These are phyloP conservation scores for Papilio protenor DNA, from an alignment of 2,888 invertebrate genomes.

Conservation along the genomic window DNA sequence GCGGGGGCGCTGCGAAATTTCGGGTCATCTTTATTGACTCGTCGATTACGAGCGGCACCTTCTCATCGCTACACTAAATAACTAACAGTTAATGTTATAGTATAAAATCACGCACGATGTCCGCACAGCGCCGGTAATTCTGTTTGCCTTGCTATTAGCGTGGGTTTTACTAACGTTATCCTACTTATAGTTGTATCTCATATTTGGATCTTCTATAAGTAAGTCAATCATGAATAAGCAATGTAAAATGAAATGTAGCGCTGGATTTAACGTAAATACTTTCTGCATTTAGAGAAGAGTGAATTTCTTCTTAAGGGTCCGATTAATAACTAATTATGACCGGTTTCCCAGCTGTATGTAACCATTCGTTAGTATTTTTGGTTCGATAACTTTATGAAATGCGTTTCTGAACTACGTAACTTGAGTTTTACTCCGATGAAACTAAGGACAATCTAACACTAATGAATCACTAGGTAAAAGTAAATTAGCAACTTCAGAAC, in stretches of 20 bases:
- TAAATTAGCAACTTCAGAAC: no score
- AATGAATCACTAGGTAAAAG: no score
- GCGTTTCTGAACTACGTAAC: no score
- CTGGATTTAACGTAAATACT: neutral
- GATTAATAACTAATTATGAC: no score
- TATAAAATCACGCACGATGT: conserved; percentile 79
- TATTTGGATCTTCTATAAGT: conserved; percentile 67
- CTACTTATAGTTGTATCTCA: conserved; percentile 70
- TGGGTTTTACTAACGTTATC: conserved; percentile 71
- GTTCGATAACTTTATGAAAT: no score
- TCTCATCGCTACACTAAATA: conserved; percentile 69
- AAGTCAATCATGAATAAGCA: conserved; percentile 38
- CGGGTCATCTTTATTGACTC: conserved; percentile 72
- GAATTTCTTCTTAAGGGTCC: no score
- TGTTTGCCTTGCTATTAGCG: conserved; percentile 73
- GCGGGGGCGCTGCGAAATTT: conserved; percentile 68
- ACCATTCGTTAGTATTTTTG: no score
- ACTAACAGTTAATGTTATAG: conserved; percentile 79
- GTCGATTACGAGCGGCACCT: conserved; percentile 57
- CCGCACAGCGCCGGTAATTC: conserved; percentile 62
- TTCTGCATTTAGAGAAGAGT: no score
- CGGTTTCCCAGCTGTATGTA: no score
- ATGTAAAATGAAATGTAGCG: neutral
- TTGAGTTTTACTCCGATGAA: no score
- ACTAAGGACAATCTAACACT: no score